Evolutionary conservation across 2,797 vertebrate species (phyloP).

Genomic region (Poeciliopsis infans): DNA sequence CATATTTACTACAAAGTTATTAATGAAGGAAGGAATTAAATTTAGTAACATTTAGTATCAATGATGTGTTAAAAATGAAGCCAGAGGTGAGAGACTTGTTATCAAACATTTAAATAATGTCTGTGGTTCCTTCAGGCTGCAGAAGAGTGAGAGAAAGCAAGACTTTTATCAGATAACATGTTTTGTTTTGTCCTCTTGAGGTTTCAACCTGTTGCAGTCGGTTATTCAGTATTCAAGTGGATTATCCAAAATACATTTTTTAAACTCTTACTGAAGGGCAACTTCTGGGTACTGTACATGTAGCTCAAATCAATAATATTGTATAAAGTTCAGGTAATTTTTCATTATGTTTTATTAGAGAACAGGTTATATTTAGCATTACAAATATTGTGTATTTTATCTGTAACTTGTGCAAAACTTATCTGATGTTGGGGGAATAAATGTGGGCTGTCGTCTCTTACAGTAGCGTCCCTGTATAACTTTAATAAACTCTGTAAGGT

Average conservation of each 20-base stretch:
- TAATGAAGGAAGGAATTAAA: neutral
- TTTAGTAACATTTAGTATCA: neutral
- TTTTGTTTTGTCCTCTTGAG: neutral
- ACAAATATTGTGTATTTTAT: too few species aligned
- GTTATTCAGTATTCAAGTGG: neutral
- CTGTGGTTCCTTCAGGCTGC: neutral
- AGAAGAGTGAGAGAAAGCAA: neutral
- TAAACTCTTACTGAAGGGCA: too few species aligned
- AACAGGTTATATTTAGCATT: too few species aligned
- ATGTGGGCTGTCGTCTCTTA: too few species aligned
- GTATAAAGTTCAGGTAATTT: neutral
- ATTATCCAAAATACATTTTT: too few species aligned
- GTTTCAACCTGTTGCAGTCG: too few species aligned
- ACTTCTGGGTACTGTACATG: neutral
- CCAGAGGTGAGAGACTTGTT: neutral
- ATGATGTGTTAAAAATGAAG: neutral
- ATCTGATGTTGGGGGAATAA: neutral
- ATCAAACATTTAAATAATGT: neutral
- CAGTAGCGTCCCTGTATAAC: rapidly evolving
- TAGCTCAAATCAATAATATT: neutral
- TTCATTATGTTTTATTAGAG: neutral
- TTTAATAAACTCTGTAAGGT: too few species aligned
- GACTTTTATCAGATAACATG: too few species aligned
- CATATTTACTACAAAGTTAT: neutral
- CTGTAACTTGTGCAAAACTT: neutral